A percentile compares a stretch with the other conserved stretches of the same genome.
Evolutionary conservation across 2,113 vertebrate genomes (phyloP).

Genomic region (Spilogale gracilis): DNA sequence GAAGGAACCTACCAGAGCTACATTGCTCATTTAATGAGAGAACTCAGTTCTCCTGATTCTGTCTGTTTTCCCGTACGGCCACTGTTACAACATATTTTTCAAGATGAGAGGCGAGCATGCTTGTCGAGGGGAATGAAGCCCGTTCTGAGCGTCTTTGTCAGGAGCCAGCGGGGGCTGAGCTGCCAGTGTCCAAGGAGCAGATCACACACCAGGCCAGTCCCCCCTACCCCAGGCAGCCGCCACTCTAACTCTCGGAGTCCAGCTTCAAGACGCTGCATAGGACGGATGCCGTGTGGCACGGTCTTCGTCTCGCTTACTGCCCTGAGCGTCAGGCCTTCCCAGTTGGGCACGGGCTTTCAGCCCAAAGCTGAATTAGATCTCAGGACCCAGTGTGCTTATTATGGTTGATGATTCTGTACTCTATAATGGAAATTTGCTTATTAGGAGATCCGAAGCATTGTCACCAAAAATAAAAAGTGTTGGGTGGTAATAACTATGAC

Average conservation of each 20-base stretch:
- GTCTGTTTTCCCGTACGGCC: background rate
- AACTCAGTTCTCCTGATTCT: background rate
- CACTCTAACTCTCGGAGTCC: background rate
- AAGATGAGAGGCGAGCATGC: background rate
- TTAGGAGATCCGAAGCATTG: background rate
- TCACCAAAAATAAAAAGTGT: too few relatives aligned
- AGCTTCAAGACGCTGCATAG: background rate
- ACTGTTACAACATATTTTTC: rapidly evolving
- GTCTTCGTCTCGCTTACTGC: background rate
- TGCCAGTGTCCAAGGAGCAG: background rate
- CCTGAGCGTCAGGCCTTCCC: background rate
- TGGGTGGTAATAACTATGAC: background rate
- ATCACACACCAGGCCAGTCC: rapidly evolving
- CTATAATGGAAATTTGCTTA: background rate
- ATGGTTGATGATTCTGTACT: background rate
- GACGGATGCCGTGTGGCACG: background rate
- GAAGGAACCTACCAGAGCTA: background rate
- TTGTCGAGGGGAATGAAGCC: background rate
- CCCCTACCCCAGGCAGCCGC: too few relatives aligned
- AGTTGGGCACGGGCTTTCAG: background rate
- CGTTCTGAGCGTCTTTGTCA: background rate
- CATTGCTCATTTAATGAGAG: background rate
- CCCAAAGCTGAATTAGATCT: background rate
- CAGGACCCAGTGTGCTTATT: background rate
- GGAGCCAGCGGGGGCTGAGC: background rate